Evolutionary conservation across 2,113 vertebrate genomes (phyloP).

Genomic region (Aegypius monachus): DNA sequence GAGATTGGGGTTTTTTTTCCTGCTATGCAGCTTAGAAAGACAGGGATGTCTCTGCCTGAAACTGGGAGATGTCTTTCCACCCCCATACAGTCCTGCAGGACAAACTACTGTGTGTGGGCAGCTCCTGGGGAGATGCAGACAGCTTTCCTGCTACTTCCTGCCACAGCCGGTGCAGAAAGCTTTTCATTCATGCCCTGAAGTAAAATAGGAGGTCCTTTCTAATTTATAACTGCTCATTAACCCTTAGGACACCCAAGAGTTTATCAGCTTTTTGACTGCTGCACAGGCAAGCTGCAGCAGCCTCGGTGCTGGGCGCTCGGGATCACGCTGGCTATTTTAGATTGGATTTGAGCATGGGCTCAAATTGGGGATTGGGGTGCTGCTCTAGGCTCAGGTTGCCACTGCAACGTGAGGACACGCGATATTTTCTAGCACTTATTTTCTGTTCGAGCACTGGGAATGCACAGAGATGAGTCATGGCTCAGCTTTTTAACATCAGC

Average conservation of each 20-base stretch:
- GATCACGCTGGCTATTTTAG: not conserved
- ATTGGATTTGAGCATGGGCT: not conserved
- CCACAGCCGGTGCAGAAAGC: not conserved
- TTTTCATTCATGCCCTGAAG: not conserved
- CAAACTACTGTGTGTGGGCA: not conserved
- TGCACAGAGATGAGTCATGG: accelerated
- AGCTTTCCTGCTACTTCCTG: not conserved
- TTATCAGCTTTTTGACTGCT: not conserved
- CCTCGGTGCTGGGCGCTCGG: not conserved
- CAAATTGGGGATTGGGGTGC: not conserved
- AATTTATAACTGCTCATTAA: not conserved
- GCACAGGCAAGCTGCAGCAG: not conserved
- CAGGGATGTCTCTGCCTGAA: not conserved
- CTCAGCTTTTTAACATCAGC: not conserved
- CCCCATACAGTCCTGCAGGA: not conserved
- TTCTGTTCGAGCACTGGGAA: not conserved
- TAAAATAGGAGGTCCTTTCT: not conserved
- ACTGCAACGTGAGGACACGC: not conserved
- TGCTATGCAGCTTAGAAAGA: not conserved
- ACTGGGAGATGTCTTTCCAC: not conserved
- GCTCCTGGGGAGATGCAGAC: not conserved
- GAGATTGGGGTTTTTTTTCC: not conserved
- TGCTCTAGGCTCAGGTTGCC: not conserved
- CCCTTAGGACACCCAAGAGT: not conserved
- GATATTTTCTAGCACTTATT: not conserved